These are phyloP conservation scores for Bujurquina vittata DNA, from an alignment of 2,113 vertebrate species.

Conservation along the genomic window DNA sequence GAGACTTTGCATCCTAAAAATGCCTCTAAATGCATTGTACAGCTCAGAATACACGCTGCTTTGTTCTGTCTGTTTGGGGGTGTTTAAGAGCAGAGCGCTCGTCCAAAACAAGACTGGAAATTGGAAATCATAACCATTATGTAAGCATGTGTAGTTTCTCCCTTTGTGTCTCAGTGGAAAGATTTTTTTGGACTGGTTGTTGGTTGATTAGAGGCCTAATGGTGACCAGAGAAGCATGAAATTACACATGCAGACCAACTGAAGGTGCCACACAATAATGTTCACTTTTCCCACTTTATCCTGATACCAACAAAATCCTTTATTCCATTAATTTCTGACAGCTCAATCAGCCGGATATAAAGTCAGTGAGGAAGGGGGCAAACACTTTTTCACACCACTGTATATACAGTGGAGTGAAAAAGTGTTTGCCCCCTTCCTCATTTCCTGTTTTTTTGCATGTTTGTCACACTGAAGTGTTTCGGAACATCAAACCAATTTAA, in stretches of 20 bases:
- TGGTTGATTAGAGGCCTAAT: slow-evolving; percentile 50
- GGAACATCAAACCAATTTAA: too few species aligned
- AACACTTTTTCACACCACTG: too few species aligned
- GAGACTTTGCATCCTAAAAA: not conserved
- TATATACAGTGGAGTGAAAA: too few species aligned
- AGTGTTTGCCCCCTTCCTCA: too few species aligned
- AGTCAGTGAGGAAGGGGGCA: too few species aligned
- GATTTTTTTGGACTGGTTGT: slow-evolving; percentile 21
- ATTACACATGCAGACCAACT: slow-evolving; percentile 25
- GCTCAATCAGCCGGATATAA: too few species aligned
- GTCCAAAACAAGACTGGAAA: not conserved
- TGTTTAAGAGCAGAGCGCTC: slow-evolving; percentile 1
- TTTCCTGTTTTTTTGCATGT: too few species aligned
- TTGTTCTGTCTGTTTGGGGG: slow-evolving; percentile 8
- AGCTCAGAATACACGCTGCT: not conserved
- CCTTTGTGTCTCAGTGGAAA: slow-evolving; percentile 34
- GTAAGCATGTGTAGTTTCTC: slow-evolving; percentile 38
- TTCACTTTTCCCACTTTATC: slow-evolving; percentile 4
- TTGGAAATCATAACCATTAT: slow-evolving; percentile 23
- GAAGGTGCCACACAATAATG: slow-evolving; percentile 18
- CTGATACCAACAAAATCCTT: not conserved
- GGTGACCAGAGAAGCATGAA: slow-evolving; percentile 53
- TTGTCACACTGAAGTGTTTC: too few species aligned
- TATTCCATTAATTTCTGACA: not conserved
- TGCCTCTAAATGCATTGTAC: not conserved